Evolutionary conservation across 2,797 vertebrate species (phyloP).

Genomic region (Myotis vivesi): DNA sequence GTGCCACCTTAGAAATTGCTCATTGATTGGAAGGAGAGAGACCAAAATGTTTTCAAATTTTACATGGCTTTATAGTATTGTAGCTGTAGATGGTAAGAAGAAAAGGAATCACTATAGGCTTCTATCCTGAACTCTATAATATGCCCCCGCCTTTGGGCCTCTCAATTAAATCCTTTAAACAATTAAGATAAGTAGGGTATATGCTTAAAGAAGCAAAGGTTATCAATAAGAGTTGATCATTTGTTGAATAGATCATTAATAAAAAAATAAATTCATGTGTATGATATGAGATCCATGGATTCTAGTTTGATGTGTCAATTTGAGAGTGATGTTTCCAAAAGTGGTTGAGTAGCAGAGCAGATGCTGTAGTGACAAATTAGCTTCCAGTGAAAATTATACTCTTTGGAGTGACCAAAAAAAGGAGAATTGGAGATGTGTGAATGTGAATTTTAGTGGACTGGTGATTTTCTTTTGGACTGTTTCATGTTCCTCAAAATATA

Average conservation of each 20-base stretch:
- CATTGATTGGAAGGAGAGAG: slow-evolving; percentile 57
- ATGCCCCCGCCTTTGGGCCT: not conserved
- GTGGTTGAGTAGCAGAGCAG: not conserved
- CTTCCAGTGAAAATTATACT: not conserved
- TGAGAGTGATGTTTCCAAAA: not conserved
- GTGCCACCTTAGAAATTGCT: slow-evolving; percentile 74
- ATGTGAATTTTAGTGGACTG: not conserved
- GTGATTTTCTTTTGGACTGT: not conserved
- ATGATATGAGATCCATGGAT: not conserved
- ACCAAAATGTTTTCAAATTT: slow-evolving; percentile 57
- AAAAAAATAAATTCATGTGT: slow-evolving; percentile 30
- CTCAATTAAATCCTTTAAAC: not conserved
- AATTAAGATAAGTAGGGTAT: slow-evolving; percentile 4
- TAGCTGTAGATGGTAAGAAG: slow-evolving; percentile 4
- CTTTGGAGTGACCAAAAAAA: not conserved
- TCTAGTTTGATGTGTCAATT: slow-evolving; percentile 22
- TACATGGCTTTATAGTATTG: not conserved
- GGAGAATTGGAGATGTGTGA: not conserved
- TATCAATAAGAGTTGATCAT: not conserved
- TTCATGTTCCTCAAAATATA: not conserved
- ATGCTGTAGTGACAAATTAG: not conserved
- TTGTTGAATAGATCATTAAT: slow-evolving; percentile 6
- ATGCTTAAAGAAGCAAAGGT: not conserved
- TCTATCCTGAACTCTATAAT: not conserved
- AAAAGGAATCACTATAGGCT: not conserved